Evolutionary conservation across 1,140 invertebrate genomes (phyloP), one percentile per base, ranked within the genome.

Genomic region (Pogonognathellus flavescens): DNA sequence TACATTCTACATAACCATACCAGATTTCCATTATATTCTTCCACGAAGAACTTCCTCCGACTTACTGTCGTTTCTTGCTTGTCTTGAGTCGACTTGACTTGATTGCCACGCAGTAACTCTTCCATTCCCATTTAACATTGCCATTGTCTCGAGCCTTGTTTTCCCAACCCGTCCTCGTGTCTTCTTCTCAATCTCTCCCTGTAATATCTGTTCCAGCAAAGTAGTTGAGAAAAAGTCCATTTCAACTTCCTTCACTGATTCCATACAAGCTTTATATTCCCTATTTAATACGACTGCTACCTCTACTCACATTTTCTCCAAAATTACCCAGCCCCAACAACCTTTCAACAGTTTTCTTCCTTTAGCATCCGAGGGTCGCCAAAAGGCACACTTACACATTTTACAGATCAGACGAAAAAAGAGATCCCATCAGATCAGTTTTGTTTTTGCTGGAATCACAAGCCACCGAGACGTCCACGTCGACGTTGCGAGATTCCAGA

Each of bases 101-200:
- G 70, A 76, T 76, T 49, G 70, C 70, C 41, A 76, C 25, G 31
- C 70, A 41, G n/a, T 76, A 76, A 76, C 70, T 76, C 66, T 72
- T 66, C 60, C 20, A 20, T 66, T 72, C 66, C 62, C 41, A 76
- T 76, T 76, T 50, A 20, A 66, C 25, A 25, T 20, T 66, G 62
- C 25, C 20, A 14, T 59, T 18, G 14, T 18, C 16, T 66, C 60
- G 41, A n/a, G 16, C 25, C 31, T 49, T 49, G 41, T 50, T 76
- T 76, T 50, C 16, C 8, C 70, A 49, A 25, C 66, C 66, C 66
- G 16, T 66, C 20, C 11, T 70, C 25, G 22, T 70, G 25, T 70
- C 66, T 31, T 5, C 14, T 10, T 31, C 13, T n/a, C 16, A 8
- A 0, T 49, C 70, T n/a, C 70, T 7, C 41, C 70, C 70, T 41